phyloP scores from a whole-genome alignment of 2,113 vertebrate genomes.

The Phaethon lepturus region DNA sequence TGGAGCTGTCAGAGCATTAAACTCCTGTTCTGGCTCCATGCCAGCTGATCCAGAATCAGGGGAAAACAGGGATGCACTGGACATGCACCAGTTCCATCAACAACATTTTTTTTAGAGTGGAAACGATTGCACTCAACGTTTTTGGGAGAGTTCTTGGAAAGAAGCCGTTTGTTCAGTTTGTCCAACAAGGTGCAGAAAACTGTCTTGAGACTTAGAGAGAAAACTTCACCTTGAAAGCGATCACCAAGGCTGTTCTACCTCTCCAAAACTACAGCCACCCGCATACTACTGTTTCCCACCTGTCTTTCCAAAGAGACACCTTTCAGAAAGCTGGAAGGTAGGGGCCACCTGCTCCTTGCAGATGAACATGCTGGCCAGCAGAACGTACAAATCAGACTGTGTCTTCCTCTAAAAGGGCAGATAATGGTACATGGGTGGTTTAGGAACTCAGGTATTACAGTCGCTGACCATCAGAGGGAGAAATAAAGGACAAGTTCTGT shows the following conservation, averaged over 20 bases:
- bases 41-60: not conserved
- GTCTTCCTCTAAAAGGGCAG: not conserved
- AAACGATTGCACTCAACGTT: not conserved
- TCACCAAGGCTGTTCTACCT: not conserved
- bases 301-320: not conserved
- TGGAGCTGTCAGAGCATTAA: not conserved
- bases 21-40: not conserved
- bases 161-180: not conserved
- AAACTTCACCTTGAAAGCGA: not conserved
- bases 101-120: not conserved
- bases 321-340: not conserved
- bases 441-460: not conserved
- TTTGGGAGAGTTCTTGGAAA: not conserved
- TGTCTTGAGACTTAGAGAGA: not conserved
- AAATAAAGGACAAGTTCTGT: not conserved
- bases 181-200: not conserved
- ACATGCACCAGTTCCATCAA: fast-evolving
- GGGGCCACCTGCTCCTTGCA: not conserved
- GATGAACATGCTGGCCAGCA: not conserved
- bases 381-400: not conserved
- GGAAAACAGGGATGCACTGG: not conserved
- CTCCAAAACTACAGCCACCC: fast-evolving
- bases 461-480: not conserved
- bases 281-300: not conserved
- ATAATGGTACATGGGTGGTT: not conserved